Evolutionary conservation across 2,888 invertebrate species (phyloP).

Genomic region (Chloroclysta siterata): DNA sequence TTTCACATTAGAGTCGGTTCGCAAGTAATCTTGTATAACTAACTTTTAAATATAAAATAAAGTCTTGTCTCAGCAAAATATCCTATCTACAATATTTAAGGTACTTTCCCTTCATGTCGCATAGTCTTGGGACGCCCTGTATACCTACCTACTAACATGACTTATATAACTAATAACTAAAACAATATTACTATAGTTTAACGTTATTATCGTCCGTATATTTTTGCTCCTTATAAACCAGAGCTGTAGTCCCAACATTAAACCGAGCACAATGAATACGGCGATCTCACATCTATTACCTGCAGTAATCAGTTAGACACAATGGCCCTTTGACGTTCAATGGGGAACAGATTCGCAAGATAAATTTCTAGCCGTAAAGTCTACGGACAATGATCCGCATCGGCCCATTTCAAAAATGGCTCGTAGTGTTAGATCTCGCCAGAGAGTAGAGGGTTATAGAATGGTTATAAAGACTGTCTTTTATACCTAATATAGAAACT

Average conservation of each 20-base stretch:
- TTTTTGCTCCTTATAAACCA: conserved; percentile 5
- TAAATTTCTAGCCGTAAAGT: conserved; percentile 57
- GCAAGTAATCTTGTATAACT: too few relatives aligned
- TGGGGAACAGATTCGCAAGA: conserved; percentile 69
- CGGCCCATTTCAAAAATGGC: conserved; percentile 45
- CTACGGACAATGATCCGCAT: conserved; percentile 45
- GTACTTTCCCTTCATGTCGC: too few relatives aligned
- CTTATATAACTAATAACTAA: too few relatives aligned
- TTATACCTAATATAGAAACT: too few relatives aligned
- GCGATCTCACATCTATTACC: conserved; percentile 72
- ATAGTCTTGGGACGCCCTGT: too few relatives aligned
- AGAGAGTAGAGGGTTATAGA: conserved; percentile 8
- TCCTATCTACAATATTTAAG: too few relatives aligned
- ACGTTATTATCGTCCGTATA: too few relatives aligned
- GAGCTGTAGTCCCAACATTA: conserved; percentile 30
- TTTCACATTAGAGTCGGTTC: too few relatives aligned
- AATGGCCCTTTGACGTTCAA: conserved; percentile 67
- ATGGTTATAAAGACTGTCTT: background rate
- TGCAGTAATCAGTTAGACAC: conserved; percentile 75
- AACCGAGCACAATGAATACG: conserved; percentile 55
- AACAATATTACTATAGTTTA: too few relatives aligned
- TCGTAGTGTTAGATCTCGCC: conserved; percentile 34
- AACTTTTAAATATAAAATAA: too few relatives aligned
- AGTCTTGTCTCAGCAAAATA: too few relatives aligned
- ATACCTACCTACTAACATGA: too few relatives aligned